Evolutionary conservation across 2,797 vertebrate genomes (phyloP).

Genomic region (Ctenochaetus hawaiiensis): DNA sequence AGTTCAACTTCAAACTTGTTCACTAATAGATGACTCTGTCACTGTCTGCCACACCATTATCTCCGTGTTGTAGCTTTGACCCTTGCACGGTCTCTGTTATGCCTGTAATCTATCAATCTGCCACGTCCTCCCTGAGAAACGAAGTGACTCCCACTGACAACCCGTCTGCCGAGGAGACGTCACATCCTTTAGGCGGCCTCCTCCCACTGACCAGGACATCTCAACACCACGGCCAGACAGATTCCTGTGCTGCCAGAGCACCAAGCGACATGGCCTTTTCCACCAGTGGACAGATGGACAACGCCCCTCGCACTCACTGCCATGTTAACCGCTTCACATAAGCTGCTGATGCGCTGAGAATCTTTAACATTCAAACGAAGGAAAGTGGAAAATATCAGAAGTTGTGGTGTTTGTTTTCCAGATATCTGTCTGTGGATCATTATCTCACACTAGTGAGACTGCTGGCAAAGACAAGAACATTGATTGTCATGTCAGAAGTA

Average conservation of each 20-base stretch:
- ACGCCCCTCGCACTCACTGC: background rate
- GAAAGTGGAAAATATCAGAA: background rate
- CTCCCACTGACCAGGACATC: constrained; percentile 44
- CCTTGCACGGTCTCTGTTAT: background rate
- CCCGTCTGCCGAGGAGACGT: constrained; percentile 55
- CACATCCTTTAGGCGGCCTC: constrained; percentile 59
- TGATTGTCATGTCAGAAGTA: no score
- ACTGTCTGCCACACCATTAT: background rate
- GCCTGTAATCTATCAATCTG: constrained; percentile 31
- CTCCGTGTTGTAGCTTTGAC: constrained; percentile 6
- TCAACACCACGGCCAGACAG: constrained; percentile 42
- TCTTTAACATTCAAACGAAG: background rate
- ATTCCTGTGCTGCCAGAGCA: constrained; percentile 41
- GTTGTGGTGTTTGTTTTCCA: background rate
- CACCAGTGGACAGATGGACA: constrained; percentile 58
- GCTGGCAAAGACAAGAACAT: background rate
- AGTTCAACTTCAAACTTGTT: constrained; percentile 12
- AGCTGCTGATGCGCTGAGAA: constrained; percentile 17
- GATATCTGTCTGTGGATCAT: background rate
- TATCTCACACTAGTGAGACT: background rate
- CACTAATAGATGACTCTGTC: background rate
- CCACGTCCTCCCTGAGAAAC: constrained; percentile 27
- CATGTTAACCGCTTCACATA: constrained; percentile 13
- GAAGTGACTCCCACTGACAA: constrained; percentile 62
- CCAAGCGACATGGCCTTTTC: constrained; percentile 35